Base-by-base conservation (phyloP, 2,113 vertebrate species). In the Halcyon senegalensis region DNA sequence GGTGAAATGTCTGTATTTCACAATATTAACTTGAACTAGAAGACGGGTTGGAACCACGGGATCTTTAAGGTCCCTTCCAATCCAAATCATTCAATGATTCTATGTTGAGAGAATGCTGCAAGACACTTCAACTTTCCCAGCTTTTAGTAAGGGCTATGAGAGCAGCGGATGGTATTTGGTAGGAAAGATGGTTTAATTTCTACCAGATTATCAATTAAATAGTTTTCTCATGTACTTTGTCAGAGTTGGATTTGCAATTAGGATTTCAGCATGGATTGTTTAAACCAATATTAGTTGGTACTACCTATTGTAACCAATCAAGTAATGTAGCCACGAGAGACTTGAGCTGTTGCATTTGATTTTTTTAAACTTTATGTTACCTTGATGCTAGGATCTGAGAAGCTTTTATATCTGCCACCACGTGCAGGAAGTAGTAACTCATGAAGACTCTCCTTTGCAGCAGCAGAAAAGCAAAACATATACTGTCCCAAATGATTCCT, bases 401-500 rank as follows among this genome's bases (percentile, higher is more conserved):
- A 8, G 99, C 98, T 93, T 99, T 99, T 96, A 99, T 99, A 92
- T 99, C 99, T 8, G 99, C 99, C 93, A 99, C 99, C 60, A 99
- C 99, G 6, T 99, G 99, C 31, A 99, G 98, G 97, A 99, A 99
- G 97, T 99, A 99, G 97, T 99, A 99, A 95, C 99, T 99, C 99
- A 99, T 99, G 98, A 99, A 99, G 69, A 99, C 99, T 70, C 99
- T 98, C 89, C 99, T 98, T 98, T 99, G 99, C 69, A 99, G 98
- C 94, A 99, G 97, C 37, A 99, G 98, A 97, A 99, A 99, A 69
- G 99, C 99, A 74, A 99, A 99, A 96, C 99, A 99, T 97, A 99
- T 99, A 87, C 99, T 99, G 98, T 99, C 99, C 99, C 99, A 99
- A 96, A 99, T 99, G 94, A 99, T 99, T 21, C 99, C 99, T 8